These are phyloP conservation scores for Tachystola acroxantha DNA, from an alignment of 2,888 invertebrate species.

Conservation along the genomic window DNA sequence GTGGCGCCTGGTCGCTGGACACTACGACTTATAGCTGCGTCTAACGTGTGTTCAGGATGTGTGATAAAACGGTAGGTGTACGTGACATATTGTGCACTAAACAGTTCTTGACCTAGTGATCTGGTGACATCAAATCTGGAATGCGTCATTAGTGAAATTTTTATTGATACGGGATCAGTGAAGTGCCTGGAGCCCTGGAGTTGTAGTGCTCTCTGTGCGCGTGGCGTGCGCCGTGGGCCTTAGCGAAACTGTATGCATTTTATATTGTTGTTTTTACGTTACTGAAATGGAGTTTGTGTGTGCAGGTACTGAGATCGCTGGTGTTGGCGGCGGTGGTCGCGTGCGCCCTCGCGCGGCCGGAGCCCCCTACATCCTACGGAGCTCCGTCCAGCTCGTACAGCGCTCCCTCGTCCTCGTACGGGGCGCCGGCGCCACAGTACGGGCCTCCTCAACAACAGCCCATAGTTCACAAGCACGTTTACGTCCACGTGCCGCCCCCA, in stretches of 20 bases:
- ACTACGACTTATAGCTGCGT: slow-evolving; percentile 59
- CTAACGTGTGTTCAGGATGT: slow-evolving; percentile 60
- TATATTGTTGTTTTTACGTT: not conserved
- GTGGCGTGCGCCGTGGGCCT: not conserved
- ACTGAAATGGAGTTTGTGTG: slow-evolving; percentile 35
- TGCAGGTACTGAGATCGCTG: slow-evolving; percentile 67
- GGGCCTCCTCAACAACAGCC: slow-evolving; percentile 86
- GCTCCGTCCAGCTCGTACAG: slow-evolving; percentile 72
- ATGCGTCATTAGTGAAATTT: slow-evolving; percentile 6
- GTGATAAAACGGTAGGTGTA: slow-evolving; percentile 69
- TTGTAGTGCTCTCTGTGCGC: no score
- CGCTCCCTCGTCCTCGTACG: slow-evolving; percentile 55
- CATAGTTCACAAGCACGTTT: slow-evolving; percentile 92
- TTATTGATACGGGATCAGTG: slow-evolving; percentile 12
- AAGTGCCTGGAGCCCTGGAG: slow-evolving; percentile 14
- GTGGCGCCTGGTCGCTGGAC: slow-evolving; percentile 64
- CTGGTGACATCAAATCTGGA: slow-evolving; percentile 27
- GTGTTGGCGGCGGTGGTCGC: slow-evolving; percentile 60
- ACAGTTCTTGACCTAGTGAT: slow-evolving; percentile 38
- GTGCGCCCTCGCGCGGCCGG: slow-evolving; percentile 71
- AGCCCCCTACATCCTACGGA: slow-evolving; percentile 78
- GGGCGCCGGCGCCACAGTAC: slow-evolving; percentile 80
- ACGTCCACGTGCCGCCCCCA: slow-evolving; percentile 93
- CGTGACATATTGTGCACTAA: slow-evolving; percentile 26
- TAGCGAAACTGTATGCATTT: not conserved